Percentiles rank a stretch among this genome's conserved stretches.
Conservation (phyloP, 2,888 invertebrate genomes). For the Prostheceraeus crozeri region DNA sequence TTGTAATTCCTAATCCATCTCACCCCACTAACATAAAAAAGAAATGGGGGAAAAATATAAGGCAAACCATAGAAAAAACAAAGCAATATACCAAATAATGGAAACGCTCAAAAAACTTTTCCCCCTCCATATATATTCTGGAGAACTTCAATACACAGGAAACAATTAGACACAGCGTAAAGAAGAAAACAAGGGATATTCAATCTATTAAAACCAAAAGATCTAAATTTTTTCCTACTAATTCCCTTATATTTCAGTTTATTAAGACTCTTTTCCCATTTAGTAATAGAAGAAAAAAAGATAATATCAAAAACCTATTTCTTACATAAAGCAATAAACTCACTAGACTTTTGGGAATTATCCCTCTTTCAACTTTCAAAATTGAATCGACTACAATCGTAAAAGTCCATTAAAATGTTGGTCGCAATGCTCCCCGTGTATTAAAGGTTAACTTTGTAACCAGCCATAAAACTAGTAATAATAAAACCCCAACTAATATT, state of each 20-base stretch:
- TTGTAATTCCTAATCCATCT: slow-evolving; percentile 67
- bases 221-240: slow-evolving; percentile 19
- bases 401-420: no score
- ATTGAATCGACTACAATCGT: no score
- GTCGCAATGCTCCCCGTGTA: slow-evolving; percentile 15
- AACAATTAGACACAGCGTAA: slow-evolving; percentile 65
- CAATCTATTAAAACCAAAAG: slow-evolving; percentile 58
- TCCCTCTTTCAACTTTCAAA: no score
- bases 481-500: slow-evolving; percentile 61
- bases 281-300: slow-evolving; percentile 59
- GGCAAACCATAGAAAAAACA: slow-evolving; percentile 65
- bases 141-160: slow-evolving; percentile 65
- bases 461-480: slow-evolving; percentile 53
- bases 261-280: slow-evolving; percentile 43
- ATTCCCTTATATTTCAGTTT: slow-evolving; percentile 13
- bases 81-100: slow-evolving; percentile 64
- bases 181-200: slow-evolving; percentile 65
- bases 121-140: slow-evolving; percentile 63
- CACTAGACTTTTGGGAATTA: no score
- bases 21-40: slow-evolving; percentile 68
- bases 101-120: slow-evolving; percentile 64
- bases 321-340: no score
- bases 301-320: no score
- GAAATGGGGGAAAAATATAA: slow-evolving; percentile 67
- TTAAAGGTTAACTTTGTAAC: slow-evolving; percentile 16